A percentile compares a stretch with the other conserved stretches of the same genome.
Evolutionary conservation across 2,113 vertebrate genomes (phyloP).

Genomic region (Esox niger): DNA sequence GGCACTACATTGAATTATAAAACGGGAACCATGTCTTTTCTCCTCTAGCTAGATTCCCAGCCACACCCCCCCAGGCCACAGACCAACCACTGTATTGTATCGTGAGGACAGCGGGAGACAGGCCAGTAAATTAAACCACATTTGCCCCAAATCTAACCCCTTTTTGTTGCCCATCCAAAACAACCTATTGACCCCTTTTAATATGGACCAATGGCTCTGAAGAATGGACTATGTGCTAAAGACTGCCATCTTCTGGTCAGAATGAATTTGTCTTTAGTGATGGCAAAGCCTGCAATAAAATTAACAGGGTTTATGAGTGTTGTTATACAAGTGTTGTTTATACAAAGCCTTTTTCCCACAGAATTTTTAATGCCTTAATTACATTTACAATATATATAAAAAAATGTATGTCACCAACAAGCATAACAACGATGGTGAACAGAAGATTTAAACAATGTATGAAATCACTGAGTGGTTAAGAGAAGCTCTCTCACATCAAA

Average conservation of each 20-base stretch:
- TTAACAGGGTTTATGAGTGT: too few relatives aligned
- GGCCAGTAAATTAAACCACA: conserved; percentile 15
- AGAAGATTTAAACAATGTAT: background rate
- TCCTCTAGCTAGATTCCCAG: background rate
- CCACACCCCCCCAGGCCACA: background rate
- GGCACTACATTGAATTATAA: conserved; percentile 5
- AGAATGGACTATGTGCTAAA: background rate
- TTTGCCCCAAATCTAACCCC: background rate
- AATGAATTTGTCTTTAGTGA: background rate
- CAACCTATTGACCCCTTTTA: background rate
- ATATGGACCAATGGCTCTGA: background rate
- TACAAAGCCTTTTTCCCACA: too few relatives aligned
- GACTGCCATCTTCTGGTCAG: background rate
- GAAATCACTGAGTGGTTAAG: background rate
- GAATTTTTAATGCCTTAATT: background rate
- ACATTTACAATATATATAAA: background rate
- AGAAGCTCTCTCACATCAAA: background rate
- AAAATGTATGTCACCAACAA: background rate
- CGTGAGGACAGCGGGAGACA: conserved; percentile 11
- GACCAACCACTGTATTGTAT: background rate
- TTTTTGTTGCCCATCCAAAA: background rate
- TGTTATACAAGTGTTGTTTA: too few relatives aligned
- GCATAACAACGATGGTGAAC: background rate
- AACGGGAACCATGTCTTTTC: conserved; percentile 16
- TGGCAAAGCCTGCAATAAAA: too few relatives aligned